Evolutionary conservation across 1,140 invertebrate species (phyloP).

Genomic region (Musca vetustissima): DNA sequence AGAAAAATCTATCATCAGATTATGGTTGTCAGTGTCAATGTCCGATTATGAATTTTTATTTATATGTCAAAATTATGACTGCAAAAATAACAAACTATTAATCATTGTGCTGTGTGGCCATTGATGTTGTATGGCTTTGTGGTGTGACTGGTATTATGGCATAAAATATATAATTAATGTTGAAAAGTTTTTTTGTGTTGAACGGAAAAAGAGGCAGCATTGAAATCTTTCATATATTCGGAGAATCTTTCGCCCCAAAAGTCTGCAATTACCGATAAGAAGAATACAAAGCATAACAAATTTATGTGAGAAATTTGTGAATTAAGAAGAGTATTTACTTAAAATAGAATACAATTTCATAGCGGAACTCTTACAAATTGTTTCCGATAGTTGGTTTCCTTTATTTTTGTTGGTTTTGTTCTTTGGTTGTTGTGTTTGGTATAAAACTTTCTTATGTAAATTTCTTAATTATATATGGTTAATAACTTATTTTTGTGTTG

Average conservation of each 20-base stretch:
- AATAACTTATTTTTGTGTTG: slow-evolving; percentile 18
- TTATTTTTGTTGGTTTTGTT: no score
- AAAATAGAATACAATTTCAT: not conserved
- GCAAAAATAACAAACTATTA: no score
- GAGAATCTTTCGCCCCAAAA: no score
- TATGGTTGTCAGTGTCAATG: no score
- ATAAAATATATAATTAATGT: not conserved
- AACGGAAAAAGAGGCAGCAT: not conserved
- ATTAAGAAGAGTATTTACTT: no score
- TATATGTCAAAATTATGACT: no score
- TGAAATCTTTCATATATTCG: no score
- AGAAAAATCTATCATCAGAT: no score
- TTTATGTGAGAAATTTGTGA: slow-evolving; percentile 10
- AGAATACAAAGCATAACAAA: slow-evolving; percentile 10
- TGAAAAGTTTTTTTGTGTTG: not conserved
- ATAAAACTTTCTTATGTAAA: slow-evolving; percentile 21
- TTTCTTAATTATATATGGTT: slow-evolving; percentile 8
- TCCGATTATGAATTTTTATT: no score
- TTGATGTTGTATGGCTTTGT: no score
- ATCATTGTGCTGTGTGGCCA: no score
- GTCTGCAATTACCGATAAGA: not conserved
- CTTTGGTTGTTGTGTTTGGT: not conserved
- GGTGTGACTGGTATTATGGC: not conserved
- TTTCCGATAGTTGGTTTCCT: slow-evolving; percentile 10
- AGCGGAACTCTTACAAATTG: slow-evolving; percentile 1